Conservation (phyloP, 2,113 vertebrate species). For the Amphiprion percula region DNA sequence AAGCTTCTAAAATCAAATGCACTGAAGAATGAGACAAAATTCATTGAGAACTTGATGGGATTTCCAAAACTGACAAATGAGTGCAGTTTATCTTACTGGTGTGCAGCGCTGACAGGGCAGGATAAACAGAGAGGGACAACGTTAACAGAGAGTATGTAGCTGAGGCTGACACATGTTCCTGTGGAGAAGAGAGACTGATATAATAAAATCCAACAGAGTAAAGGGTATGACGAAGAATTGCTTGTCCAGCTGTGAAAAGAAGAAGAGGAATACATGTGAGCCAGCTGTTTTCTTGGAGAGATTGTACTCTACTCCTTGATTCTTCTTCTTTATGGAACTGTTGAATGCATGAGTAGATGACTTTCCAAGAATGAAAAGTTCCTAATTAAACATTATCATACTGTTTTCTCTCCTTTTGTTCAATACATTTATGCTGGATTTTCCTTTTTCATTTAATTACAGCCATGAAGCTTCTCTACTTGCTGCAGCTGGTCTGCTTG, state of each 20-base stretch:
- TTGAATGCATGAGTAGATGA: no score
- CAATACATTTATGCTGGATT: not conserved
- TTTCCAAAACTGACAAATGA: not conserved
- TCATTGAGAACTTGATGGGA: not conserved
- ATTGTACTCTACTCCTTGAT: not conserved
- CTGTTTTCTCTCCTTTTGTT: not conserved
- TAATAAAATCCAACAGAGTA: not conserved
- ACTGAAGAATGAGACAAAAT: not conserved
- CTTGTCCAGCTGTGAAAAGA: conserved; percentile 22
- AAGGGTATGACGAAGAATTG: not conserved
- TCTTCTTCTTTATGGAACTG: not conserved
- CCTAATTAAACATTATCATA: no score
- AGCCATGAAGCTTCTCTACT: conserved; percentile 76
- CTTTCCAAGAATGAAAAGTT: no score
- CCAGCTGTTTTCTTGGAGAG: not conserved
- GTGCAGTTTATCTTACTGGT: not conserved
- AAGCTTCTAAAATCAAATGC: conserved; percentile 4
- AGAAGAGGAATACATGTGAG: not conserved
- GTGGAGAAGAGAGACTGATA: not conserved
- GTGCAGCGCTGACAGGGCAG: not conserved
- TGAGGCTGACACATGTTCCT: not conserved
- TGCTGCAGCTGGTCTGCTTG: conserved; percentile 69
- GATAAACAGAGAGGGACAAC: not conserved
- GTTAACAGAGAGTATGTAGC: not conserved
- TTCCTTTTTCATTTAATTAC: conserved; percentile 11